Evolutionary conservation across 2,797 vertebrate species (phyloP).

Genomic region (Myotis pilosus): DNA sequence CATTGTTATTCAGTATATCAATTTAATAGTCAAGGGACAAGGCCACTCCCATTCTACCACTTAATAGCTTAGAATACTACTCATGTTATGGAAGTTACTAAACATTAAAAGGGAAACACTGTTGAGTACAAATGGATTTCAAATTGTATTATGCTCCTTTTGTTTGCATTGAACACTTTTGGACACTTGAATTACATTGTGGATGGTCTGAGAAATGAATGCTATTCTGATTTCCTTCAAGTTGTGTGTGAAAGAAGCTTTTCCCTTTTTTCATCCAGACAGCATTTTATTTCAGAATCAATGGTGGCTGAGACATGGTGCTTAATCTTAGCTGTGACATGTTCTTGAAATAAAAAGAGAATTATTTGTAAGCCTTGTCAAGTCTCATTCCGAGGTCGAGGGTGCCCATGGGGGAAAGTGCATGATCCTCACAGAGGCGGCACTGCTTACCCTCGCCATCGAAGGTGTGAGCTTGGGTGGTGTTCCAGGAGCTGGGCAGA

Average conservation of each 20-base stretch:
- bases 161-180: not conserved
- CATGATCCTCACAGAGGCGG: not conserved
- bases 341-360: constrained; percentile 54
- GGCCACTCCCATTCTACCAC: not conserved
- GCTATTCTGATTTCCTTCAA: constrained; percentile 71
- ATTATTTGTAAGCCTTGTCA: constrained; percentile 36
- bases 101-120: constrained; percentile 11
- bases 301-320: constrained; percentile 31
- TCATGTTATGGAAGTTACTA: not conserved
- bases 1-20: constrained; percentile 21
- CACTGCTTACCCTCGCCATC: rapidly evolving
- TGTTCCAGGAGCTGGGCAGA: not conserved
- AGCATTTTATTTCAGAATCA: constrained; percentile 73
- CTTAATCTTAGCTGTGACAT: constrained; percentile 65
- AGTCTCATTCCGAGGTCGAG: not conserved
- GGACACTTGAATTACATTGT: constrained; percentile 53
- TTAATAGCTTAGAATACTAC: constrained; percentile 3
- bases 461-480: not conserved
- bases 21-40: constrained; percentile 20
- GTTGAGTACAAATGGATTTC: not conserved
- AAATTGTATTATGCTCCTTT: not conserved
- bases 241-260: constrained; percentile 65
- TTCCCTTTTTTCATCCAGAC: constrained; percentile 33
- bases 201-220: constrained; percentile 65
- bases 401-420: not conserved